Base-by-base conservation (phyloP, 1,140 invertebrate species). In the Adelges cooleyi region DNA sequence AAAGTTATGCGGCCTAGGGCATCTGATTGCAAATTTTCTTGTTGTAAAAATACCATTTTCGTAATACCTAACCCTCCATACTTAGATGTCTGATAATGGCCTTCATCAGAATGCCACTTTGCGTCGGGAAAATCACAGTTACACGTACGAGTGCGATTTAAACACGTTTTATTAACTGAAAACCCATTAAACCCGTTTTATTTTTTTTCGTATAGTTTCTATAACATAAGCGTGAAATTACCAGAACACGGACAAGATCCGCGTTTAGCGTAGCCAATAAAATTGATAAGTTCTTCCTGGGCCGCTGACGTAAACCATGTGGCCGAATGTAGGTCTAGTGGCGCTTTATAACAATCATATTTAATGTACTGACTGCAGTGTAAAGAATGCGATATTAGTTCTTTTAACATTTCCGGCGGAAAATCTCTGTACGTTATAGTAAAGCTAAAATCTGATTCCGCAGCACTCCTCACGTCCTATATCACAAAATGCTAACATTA, bases 291-390 rank as follows among this genome's bases (percentile, higher is more conserved):
- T 33, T 82, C 75, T 77, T 86, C 82, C 65, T 82, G 80, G 27
- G 81, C 84, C 3, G 87, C 91, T 40, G 86, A 87, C 65, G 84
- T 82, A 72, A 96, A 92, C 90, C 90, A 95, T 0, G 92, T 93
- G 13, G 89, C 86, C 40, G 87, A 88, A 70, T 92, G 89, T 18
- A 95, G 76, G 67, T 92, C 88, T 52, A 94, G 75, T 15, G 89
- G 90, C 9, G 89, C 89, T 75, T 88, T 87, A 70, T 87, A 87
- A 71, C 92, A 96, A 68, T 93, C 89, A 71, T 94, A 96, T 71
- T 90, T 90, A 23, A 95, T 86, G 69, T 89, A 85, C 73, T 95
- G 92, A 62, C 86, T 86, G 71, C 92, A 96, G 72, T 87, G 86
- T 38, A 91, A 78, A 0, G 92, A 95, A 73, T 90, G 89, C 0